Percentiles rank a stretch among this genome's conserved stretches.
These are phyloP conservation scores for Ennomos erosarius DNA, from an alignment of 2,888 invertebrate genomes.

Conservation along the genomic window DNA sequence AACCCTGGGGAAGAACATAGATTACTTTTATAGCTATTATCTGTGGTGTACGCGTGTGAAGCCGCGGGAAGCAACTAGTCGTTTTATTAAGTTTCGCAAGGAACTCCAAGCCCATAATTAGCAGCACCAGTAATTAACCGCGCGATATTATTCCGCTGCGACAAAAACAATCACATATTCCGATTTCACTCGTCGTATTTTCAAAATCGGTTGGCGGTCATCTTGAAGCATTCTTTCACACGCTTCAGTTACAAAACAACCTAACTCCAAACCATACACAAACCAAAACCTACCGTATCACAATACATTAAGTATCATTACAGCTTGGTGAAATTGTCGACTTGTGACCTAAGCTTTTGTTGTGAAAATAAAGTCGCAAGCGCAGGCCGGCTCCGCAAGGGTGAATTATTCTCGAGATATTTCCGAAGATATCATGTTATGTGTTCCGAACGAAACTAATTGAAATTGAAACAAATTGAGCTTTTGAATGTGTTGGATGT, in stretches of 20 bases:
- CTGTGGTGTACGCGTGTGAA: no score
- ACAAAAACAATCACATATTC: conserved; percentile 76
- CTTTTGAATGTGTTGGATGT: conserved; percentile 61
- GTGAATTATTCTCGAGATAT: conserved; percentile 78
- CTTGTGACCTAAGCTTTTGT: conserved; percentile 27
- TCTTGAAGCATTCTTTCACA: conserved; percentile 48
- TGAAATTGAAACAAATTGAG: conserved; percentile 74
- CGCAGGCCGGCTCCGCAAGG: conserved; percentile 49
- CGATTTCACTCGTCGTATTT: conserved; percentile 80
- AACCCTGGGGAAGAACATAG: no score
- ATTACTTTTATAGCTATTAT: no score
- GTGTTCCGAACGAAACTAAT: conserved; percentile 73
- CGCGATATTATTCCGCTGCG: conserved; percentile 59
- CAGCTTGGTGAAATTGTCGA: not conserved
- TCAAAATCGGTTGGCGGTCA: conserved; percentile 73
- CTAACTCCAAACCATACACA: conserved; percentile 8
- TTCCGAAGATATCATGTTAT: conserved; percentile 70
- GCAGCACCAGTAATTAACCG: conserved; percentile 74
- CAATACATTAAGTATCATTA: conserved; percentile 14
- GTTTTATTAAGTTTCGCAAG: not conserved
- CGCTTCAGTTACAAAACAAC: conserved; percentile 22
- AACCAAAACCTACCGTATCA: conserved; percentile 25
- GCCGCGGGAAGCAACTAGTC: no score
- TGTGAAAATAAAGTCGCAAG: conserved; percentile 34
- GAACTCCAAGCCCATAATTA: conserved; percentile 66